phyloP scores from a whole-genome alignment of 1,140 invertebrate genomes.

The Brachionus calyciflorus region DNA sequence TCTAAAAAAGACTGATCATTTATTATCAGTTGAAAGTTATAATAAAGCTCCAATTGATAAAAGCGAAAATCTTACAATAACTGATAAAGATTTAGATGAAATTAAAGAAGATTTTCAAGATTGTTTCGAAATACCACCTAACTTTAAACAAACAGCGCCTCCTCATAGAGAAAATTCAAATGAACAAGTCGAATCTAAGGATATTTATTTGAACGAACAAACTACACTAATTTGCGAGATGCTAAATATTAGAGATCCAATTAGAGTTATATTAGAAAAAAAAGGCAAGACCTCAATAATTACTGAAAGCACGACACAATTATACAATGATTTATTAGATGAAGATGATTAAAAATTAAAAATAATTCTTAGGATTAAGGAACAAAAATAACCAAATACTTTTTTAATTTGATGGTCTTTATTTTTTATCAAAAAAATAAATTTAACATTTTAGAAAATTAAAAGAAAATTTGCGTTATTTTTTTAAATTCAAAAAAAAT shows the following conservation, averaged over 20 bases:
- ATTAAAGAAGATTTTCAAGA: constrained; percentile 68
- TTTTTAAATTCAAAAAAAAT: too few species aligned
- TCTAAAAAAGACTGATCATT: constrained; percentile 80
- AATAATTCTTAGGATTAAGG: too few species aligned
- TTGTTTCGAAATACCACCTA: constrained; percentile 69
- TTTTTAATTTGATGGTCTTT: neutral
- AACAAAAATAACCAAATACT: neutral
- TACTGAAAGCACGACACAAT: constrained; percentile 24
- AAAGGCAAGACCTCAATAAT: constrained; percentile 17
- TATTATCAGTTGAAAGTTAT: constrained; percentile 71
- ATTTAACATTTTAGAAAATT: too few species aligned
- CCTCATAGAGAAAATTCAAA: constrained; percentile 61
- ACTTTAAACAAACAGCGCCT: constrained; percentile 73
- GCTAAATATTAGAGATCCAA: constrained; percentile 74
- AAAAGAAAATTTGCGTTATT: too few species aligned
- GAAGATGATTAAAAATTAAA: constrained; percentile 30
- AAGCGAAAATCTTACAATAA: constrained; percentile 71
- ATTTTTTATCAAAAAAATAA: neutral
- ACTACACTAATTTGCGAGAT: constrained; percentile 76
- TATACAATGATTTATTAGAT: constrained; percentile 44
- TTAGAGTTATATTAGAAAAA: constrained; percentile 49
- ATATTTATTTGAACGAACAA: constrained; percentile 71
- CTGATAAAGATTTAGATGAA: constrained; percentile 69
- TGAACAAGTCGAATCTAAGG: constrained; percentile 52
- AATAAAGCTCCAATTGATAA: constrained; percentile 73